phyloP scores from a whole-genome alignment of 1,140 invertebrate species.

The Bilobella aurantiaca region DNA sequence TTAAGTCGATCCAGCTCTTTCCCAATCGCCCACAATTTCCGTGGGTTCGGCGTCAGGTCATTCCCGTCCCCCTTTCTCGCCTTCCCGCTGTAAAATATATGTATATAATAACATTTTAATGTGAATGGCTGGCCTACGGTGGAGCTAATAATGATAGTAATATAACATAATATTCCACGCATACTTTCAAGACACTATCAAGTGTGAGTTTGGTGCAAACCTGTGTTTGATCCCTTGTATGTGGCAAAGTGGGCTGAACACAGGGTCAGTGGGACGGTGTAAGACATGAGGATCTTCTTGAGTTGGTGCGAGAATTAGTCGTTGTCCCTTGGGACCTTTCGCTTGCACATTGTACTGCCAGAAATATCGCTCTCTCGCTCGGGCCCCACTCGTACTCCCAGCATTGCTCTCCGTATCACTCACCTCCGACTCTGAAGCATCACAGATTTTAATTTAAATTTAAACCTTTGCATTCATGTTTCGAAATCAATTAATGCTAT shows the following conservation, averaged over 20 bases:
- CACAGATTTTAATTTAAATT: too few species aligned
- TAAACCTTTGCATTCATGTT: too few species aligned
- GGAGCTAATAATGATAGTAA: too few species aligned
- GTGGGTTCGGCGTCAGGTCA: slow-evolving; percentile 87
- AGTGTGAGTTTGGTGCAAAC: slow-evolving; percentile 42
- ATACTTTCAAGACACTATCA: too few species aligned
- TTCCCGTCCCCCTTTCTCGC: slow-evolving; percentile 94
- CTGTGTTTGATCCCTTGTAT: slow-evolving; percentile 81
- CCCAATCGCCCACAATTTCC: slow-evolving; percentile 80
- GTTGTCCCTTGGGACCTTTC: slow-evolving; percentile 90
- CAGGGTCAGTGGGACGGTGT: slow-evolving; percentile 79
- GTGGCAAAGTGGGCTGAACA: slow-evolving; percentile 79
- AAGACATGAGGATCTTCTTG: slow-evolving; percentile 82
- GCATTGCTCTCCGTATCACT: slow-evolving; percentile 35
- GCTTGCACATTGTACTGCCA: slow-evolving; percentile 99
- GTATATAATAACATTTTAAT: too few species aligned
- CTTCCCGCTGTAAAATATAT: slow-evolving; percentile 63
- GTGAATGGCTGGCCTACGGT: too few species aligned
- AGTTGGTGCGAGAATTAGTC: slow-evolving; percentile 57
- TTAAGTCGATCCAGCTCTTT: slow-evolving; percentile 86
- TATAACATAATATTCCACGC: too few species aligned
- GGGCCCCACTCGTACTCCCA: slow-evolving; percentile 24
- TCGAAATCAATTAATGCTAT: too few species aligned
- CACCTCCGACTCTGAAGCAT: slow-evolving; percentile 34
- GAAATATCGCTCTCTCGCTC: slow-evolving; percentile 68